Base-by-base conservation (phyloP, 2,113 vertebrate genomes). In the Eurystomus gularis region DNA sequence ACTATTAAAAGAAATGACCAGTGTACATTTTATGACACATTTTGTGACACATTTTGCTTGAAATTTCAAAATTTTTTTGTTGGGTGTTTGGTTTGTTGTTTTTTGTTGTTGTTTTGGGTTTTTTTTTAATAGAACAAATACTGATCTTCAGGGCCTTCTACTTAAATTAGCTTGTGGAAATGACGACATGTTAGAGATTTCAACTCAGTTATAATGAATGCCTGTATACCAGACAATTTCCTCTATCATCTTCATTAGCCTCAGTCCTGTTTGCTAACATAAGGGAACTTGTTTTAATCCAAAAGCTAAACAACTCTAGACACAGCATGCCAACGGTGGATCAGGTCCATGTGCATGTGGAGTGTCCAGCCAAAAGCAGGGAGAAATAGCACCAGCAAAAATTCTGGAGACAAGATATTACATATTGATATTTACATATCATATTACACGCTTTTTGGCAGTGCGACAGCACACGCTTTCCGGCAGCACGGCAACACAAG, bases 311-410 rank as follows among this genome's bases (percentile, higher is more conserved):
- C 29, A 58, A 14, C 9, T 48, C 25, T 37, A 24, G 12, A 35
- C 5, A 42, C 10, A 20, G 3, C 2, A 28, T 31, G 21, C 7
- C 20, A 65, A 17, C 0, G 3, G 9, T 39, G 20, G 19, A 33
- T 75, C 11, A 75, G 11, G 21, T 52, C 29, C 26, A 64, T 25
- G 5, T 49, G 25, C 8, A 48, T 11, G 11, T 60, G 18, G 31
- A 94, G 2, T 33, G 19, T 46, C 29, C 40, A 79, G 21, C 17
- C 40, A 91, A n/a, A 9, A 33, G 17, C 6, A 48, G 13, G 16
- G 72, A n/a, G 11, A 78, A 10, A 25, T 28, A 16, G 25, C 31
- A 76, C 4, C 35, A 68, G 17, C 73, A 14, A 82, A 79, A 79
- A 13, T 2, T 49, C 33, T 69, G 25, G 17, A 78, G 40, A 31